Percentiles rank a stretch among this genome's conserved stretches.
Evolutionary conservation across 2,888 invertebrate species (phyloP).

Genomic region (Troides aeacus): DNA sequence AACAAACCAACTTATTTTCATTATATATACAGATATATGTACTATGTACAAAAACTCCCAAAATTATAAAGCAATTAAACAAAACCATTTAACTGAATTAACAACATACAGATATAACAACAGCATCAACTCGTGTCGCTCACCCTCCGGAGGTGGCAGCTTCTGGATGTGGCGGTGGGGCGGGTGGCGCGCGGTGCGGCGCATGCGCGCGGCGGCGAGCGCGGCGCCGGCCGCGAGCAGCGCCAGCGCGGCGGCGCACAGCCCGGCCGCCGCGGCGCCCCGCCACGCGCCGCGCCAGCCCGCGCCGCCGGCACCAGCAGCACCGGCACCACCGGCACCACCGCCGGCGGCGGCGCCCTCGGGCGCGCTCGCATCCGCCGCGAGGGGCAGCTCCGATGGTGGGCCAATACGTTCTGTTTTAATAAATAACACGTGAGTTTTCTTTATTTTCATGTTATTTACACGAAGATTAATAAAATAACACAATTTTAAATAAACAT

Average conservation of each 20-base stretch:
- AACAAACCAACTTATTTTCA: too few species aligned
- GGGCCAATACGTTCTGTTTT: conserved; percentile 54
- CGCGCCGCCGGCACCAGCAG: conserved; percentile 32
- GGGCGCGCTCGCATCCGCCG: conserved; percentile 31
- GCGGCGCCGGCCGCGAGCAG: conserved; percentile 38
- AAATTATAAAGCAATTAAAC: too few species aligned
- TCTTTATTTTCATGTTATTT: too few species aligned
- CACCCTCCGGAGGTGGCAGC: conserved; percentile 51
- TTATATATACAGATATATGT: too few species aligned
- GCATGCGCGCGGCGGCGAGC: conserved; percentile 33
- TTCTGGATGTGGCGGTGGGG: conserved; percentile 51
- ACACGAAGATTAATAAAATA: too few species aligned
- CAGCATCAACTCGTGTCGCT: conserved; percentile 8
- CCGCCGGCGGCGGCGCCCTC: conserved; percentile 36
- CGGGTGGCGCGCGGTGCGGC: conserved; percentile 36
- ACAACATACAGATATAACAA: too few species aligned
- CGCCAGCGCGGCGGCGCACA: conserved; percentile 41
- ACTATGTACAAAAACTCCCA: too few species aligned
- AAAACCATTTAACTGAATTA: too few species aligned
- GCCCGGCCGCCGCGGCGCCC: conserved; percentile 41
- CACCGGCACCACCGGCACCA: conserved; percentile 32
- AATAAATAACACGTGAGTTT: too few species aligned
- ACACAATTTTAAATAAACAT: too few species aligned
- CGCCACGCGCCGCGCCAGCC: conserved; percentile 37
- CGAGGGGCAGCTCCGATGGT: conserved; percentile 46